Conservation (phyloP, 2,888 invertebrate genomes). For the Phania funesta region DNA sequence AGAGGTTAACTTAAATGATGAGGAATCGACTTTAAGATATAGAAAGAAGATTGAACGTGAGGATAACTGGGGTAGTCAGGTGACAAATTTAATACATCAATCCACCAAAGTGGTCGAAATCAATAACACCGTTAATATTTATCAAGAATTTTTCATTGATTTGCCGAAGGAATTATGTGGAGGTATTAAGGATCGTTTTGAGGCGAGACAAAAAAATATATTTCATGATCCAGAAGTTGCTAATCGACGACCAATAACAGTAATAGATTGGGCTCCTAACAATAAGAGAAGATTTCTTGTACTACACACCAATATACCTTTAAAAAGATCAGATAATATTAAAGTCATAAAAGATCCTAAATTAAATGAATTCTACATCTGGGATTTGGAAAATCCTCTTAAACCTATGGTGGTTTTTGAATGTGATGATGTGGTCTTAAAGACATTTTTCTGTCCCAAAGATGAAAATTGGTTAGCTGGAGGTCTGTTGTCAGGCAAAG, state of each 20-base stretch:
- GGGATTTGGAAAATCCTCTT: conserved; percentile 76
- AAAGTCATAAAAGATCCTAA: not conserved
- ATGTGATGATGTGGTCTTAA: conserved; percentile 86
- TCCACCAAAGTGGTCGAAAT: conserved; percentile 79
- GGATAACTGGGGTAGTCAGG: conserved; percentile 86
- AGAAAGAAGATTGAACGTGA: conserved; percentile 90
- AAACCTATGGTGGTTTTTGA: conserved; percentile 87
- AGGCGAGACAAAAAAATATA: conserved; percentile 84
- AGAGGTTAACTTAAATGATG: conserved; percentile 84
- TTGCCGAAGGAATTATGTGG: conserved; percentile 79
- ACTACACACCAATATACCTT: conserved; percentile 69
- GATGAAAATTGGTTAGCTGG: conserved; percentile 88
- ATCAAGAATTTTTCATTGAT: conserved; percentile 86
- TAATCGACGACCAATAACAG: conserved; percentile 81
- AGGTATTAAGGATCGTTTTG: conserved; percentile 82
- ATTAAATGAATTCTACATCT: conserved; percentile 73
- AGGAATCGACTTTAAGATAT: conserved; percentile 87
- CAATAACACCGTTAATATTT: conserved; percentile 91
- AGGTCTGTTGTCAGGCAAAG: conserved; percentile 87
- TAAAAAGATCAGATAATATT: not conserved
- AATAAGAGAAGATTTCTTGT: conserved; percentile 75
- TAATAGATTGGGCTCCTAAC: conserved; percentile 86
- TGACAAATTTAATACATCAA: conserved; percentile 75
- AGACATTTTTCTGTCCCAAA: conserved; percentile 92
- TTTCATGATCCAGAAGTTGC: conserved; percentile 83